Base-by-base conservation (phyloP, 2,888 invertebrate genomes). In the Apamea crenata region DNA sequence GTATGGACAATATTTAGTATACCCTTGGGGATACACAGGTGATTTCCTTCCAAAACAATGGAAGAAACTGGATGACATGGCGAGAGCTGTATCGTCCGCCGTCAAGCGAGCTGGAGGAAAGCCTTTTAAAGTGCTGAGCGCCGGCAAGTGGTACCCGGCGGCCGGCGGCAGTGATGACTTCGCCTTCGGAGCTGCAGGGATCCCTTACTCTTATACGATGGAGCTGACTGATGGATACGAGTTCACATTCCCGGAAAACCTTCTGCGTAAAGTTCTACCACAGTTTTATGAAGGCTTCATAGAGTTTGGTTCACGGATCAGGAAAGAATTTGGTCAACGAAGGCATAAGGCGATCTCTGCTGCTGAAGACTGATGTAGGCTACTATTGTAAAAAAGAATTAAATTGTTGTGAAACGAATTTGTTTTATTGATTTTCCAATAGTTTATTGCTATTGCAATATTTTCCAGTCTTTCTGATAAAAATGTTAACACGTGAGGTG, bases 121-220 rank as follows among this genome's bases (percentile, higher is more conserved):
- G 2, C 94, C 94, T 4, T 97, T 97, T 79, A 95, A 89, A 77
- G 96, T 97, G 1, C 88, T 97, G 88, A 96, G 96, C 78, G 96
- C 97, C 63, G 97, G 97, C 0, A 93, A 98, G 14, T 97, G 98
- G 95, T 97, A 97, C 86, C 94, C 97, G 0, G 97, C 97, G 0
- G 97, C 98, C 25, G 98, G 98, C 1, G 97, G 97, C 6, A 97
- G 97, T 89, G 97, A 97, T 86, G 98, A 98, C 88, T 98, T 95
- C 92, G 97, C 97, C 0, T 97, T 97, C 90, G 97, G 96, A 0
- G 97, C 94, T 0, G 96, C 94, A 1, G 97, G 97, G 0, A 94
- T 97, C 1, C 96, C 97, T 0, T 96, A 97, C 82, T 96, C 97
- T 0, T 98, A 97, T 84, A 98, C 98, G 0, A 96, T 97, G 93